A percentile compares a stretch with the other conserved stretches of the same genome.
These are phyloP conservation scores for Cryptocephalus moraei DNA, from an alignment of 2,888 invertebrate genomes.

Conservation along the genomic window DNA sequence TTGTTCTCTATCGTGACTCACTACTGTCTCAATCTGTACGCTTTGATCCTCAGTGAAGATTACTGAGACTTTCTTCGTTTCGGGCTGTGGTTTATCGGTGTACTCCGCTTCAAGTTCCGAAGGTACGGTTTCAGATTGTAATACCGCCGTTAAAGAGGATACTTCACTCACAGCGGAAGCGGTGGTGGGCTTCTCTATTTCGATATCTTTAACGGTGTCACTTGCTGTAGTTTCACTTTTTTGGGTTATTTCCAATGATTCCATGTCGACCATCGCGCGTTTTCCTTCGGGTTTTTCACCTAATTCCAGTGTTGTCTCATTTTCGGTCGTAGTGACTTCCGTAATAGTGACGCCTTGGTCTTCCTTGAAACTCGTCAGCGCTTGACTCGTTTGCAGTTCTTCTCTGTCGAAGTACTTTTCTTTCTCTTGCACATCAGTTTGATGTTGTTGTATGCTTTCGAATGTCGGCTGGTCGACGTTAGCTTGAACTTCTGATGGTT, in stretches of 20 bases:
- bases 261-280: constrained; percentile 31
- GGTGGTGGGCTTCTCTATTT: constrained; percentile 25
- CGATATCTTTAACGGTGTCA: constrained; percentile 33
- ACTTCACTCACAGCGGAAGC: constrained; percentile 32
- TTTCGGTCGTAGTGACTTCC: constrained; percentile 43
- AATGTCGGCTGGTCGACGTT: constrained; percentile 38
- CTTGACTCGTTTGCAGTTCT: constrained; percentile 33
- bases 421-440: constrained; percentile 34
- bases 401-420: constrained; percentile 36
- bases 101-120: constrained; percentile 36
- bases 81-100: constrained; percentile 28
- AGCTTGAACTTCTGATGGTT: constrained; percentile 35
- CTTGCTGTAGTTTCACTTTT: constrained; percentile 40
- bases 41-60: constrained; percentile 37
- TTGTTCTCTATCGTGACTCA: constrained; percentile 40
- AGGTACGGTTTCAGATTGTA: constrained; percentile 38
- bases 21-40: constrained; percentile 39
- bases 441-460: constrained; percentile 37
- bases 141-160: constrained; percentile 33
- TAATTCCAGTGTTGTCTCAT: constrained; percentile 33
- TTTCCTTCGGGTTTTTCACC: constrained; percentile 29
- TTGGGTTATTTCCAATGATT: constrained; percentile 39
- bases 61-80: constrained; percentile 34
- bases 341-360: constrained; percentile 38
- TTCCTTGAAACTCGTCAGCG: constrained; percentile 36